Base-by-base conservation (phyloP, 2,113 vertebrate species). In the Ornithorhynchus anatinus region DNA sequence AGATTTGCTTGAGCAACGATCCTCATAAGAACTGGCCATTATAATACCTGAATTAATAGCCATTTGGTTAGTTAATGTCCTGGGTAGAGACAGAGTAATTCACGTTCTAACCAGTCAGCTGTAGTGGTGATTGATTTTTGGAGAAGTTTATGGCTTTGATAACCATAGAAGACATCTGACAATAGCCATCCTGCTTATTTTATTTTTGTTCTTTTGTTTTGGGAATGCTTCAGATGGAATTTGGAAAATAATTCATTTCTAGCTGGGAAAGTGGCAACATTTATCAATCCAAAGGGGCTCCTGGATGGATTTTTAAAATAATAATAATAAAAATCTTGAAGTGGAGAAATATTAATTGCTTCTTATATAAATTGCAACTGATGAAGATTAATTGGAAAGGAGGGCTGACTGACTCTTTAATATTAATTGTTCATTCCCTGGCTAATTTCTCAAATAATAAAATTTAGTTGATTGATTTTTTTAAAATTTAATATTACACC, bases 31-130 rank as follows among this genome's bases (percentile, higher is more conserved):
- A 35, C 11, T 37, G 20, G 35, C 14, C 1, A 2, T 78, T 73
- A 38, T 23, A 63, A 77, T 80, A 72, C 40, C 66, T 82, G 70
- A 56, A 48, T 81, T 82, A 75, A 77, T 81, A 51, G n/a, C 62
- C 73, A 54, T 11, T 63, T 75, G 31, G 42, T 57, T 37, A 13
- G 17, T 53, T 73, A 82, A 75, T 81, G 63, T 42, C 29, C 25
- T 56, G 45, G 32, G 22, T 82, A 78, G 56, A 7, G 9, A 15
- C 59, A 71, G 53, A 38, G 17, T 62, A 7, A 20, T 80, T 74
- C 71, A 13, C 75, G 53, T 43, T 29, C 14, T 59, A 33, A 10
- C 20, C 65, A 47, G 40, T 9, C 56, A 81, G 50, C 32, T 63
- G 54, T n/a, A 43, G 22, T 54, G 74, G 80, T 84, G 64, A 50